Percentiles rank a stretch among this genome's conserved stretches.
These are phyloP conservation scores for Xestia sexstrigata DNA, from an alignment of 2,888 invertebrate species.

Conservation along the genomic window DNA sequence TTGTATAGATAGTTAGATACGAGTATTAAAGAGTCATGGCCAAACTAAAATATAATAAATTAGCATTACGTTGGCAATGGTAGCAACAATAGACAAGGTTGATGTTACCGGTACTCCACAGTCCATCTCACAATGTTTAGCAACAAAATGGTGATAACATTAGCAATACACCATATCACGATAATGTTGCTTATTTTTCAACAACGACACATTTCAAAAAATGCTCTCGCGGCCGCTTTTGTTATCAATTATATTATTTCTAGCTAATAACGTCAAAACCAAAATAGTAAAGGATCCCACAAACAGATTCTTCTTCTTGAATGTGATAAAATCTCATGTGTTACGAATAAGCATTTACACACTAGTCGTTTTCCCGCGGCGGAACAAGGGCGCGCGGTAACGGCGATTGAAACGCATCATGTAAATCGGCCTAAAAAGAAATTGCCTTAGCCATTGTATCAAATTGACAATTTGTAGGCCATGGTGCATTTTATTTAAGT, in stretches of 20 bases:
- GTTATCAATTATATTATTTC: background rate
- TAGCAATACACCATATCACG: background rate
- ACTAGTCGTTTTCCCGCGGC: slow-evolving; percentile 41
- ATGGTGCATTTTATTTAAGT: slow-evolving; percentile 32
- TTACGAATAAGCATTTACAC: slow-evolving; percentile 50
- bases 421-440: slow-evolving; percentile 46
- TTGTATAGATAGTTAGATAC: slow-evolving; percentile 24
- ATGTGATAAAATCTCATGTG: slow-evolving; percentile 54
- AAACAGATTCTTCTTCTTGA: slow-evolving; percentile 24
- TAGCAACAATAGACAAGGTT: slow-evolving; percentile 26
- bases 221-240: background rate
- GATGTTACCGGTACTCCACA: background rate
- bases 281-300: slow-evolving; percentile 5
- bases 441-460: slow-evolving; percentile 39
- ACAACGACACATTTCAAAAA: background rate
- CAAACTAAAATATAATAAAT: slow-evolving; percentile 12
- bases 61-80: slow-evolving; percentile 15
- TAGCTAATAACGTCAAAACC: background rate
- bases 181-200: background rate
- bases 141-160: background rate
- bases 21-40: slow-evolving; percentile 21
- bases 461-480: slow-evolving; percentile 32
- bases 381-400: slow-evolving; percentile 37
- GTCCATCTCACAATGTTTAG: background rate
- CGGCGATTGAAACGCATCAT: slow-evolving; percentile 56